Conservation (phyloP, 2,797 vertebrate species). For the Pangasius djambal region DNA sequence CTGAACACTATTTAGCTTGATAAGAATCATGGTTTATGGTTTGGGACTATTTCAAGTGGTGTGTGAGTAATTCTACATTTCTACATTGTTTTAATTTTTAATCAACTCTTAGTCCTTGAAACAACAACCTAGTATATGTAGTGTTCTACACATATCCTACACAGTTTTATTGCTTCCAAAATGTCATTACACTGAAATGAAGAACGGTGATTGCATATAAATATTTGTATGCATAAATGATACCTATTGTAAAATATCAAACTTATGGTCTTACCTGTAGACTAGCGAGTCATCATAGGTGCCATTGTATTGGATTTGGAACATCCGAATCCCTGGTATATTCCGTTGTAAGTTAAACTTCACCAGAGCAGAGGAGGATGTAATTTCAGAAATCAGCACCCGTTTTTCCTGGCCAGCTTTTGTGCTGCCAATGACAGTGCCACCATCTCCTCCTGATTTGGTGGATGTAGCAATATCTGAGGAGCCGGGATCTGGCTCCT, state of each 20-base stretch:
- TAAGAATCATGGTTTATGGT: not conserved
- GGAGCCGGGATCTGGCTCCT: slow-evolving; percentile 91
- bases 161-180: not conserved
- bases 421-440: slow-evolving; percentile 83
- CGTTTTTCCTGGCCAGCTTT: slow-evolving; percentile 93
- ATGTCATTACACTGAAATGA: slow-evolving; percentile 11
- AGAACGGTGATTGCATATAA: not conserved
- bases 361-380: slow-evolving; percentile 89
- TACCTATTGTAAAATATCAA: not conserved
- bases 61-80: not conserved
- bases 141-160: not conserved
- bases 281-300: slow-evolving; percentile 97
- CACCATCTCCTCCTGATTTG: slow-evolving; percentile 85
- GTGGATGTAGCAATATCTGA: slow-evolving; percentile 98
- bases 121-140: not conserved
- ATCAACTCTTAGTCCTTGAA: not conserved
- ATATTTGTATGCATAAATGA: not conserved
- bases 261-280: slow-evolving; percentile 86
- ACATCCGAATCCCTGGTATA: slow-evolving; percentile 98
- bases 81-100: not conserved
- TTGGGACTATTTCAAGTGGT: not conserved
- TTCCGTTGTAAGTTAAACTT: slow-evolving; percentile 98
- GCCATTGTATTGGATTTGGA: slow-evolving; percentile 99
- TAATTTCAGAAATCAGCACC: slow-evolving; percentile 90
- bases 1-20: not conserved